These are phyloP conservation scores for Venustoraphidia nigricollis DNA, from an alignment of 2,888 invertebrate genomes.

Conservation along the genomic window DNA sequence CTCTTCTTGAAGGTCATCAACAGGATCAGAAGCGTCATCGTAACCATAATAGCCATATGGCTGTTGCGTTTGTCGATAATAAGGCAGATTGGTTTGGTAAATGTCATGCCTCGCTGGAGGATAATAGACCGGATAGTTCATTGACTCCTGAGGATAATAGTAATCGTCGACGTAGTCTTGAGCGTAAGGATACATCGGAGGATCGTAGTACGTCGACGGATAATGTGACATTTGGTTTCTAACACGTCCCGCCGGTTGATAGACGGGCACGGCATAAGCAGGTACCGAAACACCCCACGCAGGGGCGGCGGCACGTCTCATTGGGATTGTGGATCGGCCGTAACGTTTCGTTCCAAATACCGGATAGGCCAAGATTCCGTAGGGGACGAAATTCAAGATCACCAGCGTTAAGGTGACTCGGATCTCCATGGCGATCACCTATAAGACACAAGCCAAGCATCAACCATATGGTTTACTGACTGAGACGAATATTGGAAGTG, in stretches of 20 bases:
- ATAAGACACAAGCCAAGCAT: too few species aligned
- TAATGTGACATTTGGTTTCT: slow-evolving; percentile 18
- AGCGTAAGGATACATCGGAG: slow-evolving; percentile 29
- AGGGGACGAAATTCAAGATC: slow-evolving; percentile 2
- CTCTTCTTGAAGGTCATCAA: slow-evolving; percentile 40
- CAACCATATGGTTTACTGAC: slow-evolving; percentile 2
- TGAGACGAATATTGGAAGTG: too few species aligned
- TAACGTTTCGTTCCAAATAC: slow-evolving; percentile 28
- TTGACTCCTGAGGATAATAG: slow-evolving; percentile 28
- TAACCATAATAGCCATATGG: slow-evolving; percentile 29
- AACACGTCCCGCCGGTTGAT: slow-evolving; percentile 7
- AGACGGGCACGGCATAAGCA: slow-evolving; percentile 9
- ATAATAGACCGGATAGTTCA: slow-evolving; percentile 22
- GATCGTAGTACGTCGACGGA: slow-evolving; percentile 30
- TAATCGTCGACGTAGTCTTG: slow-evolving; percentile 40
- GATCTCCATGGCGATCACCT: too few species aligned
- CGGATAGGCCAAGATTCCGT: slow-evolving; percentile 18
- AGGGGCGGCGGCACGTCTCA: background rate
- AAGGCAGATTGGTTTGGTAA: slow-evolving; percentile 29
- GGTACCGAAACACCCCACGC: slow-evolving; percentile 3
- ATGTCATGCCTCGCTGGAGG: slow-evolving; percentile 29
- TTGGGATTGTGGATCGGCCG: slow-evolving; percentile 17
- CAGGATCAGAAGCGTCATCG: slow-evolving; percentile 28
- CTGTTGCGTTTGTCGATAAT: slow-evolving; percentile 24
- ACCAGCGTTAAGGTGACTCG: slow-evolving; percentile 12